A percentile compares a stretch with the other conserved stretches of the same genome.
phyloP scores from a whole-genome alignment of 2,888 invertebrate species.

The Pterostichus niger region DNA sequence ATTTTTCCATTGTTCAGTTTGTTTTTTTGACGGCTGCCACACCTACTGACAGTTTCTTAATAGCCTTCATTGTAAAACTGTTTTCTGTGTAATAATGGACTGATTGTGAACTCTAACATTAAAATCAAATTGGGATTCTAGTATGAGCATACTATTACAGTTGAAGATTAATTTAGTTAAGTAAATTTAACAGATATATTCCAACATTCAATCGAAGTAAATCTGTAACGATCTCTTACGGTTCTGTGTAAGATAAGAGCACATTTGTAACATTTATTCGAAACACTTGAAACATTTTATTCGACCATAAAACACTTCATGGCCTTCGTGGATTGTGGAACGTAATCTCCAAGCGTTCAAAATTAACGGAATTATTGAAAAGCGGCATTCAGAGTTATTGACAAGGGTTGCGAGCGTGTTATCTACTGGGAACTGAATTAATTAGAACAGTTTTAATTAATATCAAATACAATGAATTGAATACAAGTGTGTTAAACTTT shows the following conservation, averaged over 20 bases:
- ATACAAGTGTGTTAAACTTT: neutral
- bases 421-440: slow-evolving; percentile 26
- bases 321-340: neutral
- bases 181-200: slow-evolving; percentile 26
- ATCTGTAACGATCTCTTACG: slow-evolving; percentile 33
- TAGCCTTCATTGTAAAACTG: no score
- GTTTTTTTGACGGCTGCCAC: no score
- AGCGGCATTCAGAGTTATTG: slow-evolving; percentile 13
- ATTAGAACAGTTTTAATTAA: slow-evolving; percentile 37
- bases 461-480: slow-evolving; percentile 20
- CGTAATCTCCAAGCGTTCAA: slow-evolving; percentile 10
- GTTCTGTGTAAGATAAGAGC: slow-evolving; percentile 23
- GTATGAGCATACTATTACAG: neutral
- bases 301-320: slow-evolving; percentile 23
- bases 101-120: no score
- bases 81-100: no score
- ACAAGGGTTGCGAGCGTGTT: slow-evolving; percentile 15
- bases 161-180: slow-evolving; percentile 33
- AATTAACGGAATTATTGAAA: slow-evolving; percentile 50
- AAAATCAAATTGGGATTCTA: neutral
- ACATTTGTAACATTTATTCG: slow-evolving; percentile 52
- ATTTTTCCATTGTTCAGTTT: no score
- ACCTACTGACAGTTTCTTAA: no score
- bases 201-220: slow-evolving; percentile 35
- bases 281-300: slow-evolving; percentile 51